Evolutionary conservation across 2,113 vertebrate genomes (phyloP), one percentile per base, ranked within the genome.

Genomic region (Polypterus senegalus): DNA sequence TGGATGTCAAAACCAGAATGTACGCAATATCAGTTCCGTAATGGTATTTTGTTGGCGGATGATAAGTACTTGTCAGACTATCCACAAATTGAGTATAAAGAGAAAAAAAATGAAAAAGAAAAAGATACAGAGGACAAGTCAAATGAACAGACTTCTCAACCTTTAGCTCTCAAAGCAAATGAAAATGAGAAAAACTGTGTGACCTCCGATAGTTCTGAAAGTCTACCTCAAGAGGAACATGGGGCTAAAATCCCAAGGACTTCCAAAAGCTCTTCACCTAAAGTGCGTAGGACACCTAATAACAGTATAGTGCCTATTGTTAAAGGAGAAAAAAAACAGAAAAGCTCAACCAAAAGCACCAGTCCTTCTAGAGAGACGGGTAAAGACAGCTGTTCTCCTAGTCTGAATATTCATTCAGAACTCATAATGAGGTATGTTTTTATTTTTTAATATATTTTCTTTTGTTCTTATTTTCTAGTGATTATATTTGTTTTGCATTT

Each of bases 221-320:
- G 70, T 59, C 74, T 82, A 79, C 79, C 82, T 83, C 85, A 86
- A 49, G 86, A 89, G 54, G 87, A 87, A 65, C 77, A 71, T 44
- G 77, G 76, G 47, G 54, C 60, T 63, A 86, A 83, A 78, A 66
- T 67, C 56, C 11, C 47, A 0, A 74, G 74, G 57, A 54, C 67
- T 6, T 67, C 78, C 4, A 87, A 85, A 65, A 75, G 67, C 67
- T 70, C 79, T 64, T 84, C 84, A 5, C 82, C 83, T 3, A 87
- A 81, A 73, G 69, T 70, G 57, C 75, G 79, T 27, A 69, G 73
- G 63, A 54, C 74, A 61, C 70, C 68, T 52, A 62, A 78, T 2
- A 79, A 71, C 72, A 77, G 68, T 46, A 72, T 73, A n/a, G 71
- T 72, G 5, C 74, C 79, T 57, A 64, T 71, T 3, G 70, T 71